Base-by-base conservation (phyloP, 2,888 invertebrate genomes). In the Nomada flava region DNA sequence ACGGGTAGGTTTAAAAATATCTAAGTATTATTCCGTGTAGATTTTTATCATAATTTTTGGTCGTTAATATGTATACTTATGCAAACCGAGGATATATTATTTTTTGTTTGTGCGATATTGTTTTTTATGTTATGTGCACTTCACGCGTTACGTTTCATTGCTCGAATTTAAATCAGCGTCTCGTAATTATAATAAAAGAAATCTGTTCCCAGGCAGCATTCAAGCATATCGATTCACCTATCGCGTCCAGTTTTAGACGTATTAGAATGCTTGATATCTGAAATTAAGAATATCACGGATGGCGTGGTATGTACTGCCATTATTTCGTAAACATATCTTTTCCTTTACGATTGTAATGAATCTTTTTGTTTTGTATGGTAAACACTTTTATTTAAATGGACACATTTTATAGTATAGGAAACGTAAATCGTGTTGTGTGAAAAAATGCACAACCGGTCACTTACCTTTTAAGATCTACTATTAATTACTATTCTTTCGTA, bases 281-380 rank as follows among this genome's bases (percentile, higher is more conserved):
- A 64, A 81, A 79, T 78, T 76, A 70, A 73, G 69, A 78, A 76
- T 77, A 59, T 70, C 73, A 70, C 52, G 26, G 23, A 67, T 42
- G 42, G 74, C 55, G 42, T 68, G 68, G 53, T 77, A 72, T 44
- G 42, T 74, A 84, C 79, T 79, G 76, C 85, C 83, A 83, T 84
- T 84, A 70, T 74, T 84, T 85, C 77, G 26, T 77, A 78, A 72
- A 80, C 69, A 71, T 85, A 86, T 75, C 72, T 70, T 79, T 15
- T 85, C 63, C 50, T 76, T 84, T 81, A 68, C 13, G 60, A 69
- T 23, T 29, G 74, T 63, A 65, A 70, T 63, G 47, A 77, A 74
- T 69, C 36, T 82, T 77, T 76, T 79, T 76, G 78, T 71, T 75
- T 79, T 76, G 78, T 71, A 76, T 63, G n/a, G 53, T 53, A 20